Percentiles rank a stretch among this genome's conserved stretches.
Conservation (phyloP, 2,888 invertebrate genomes). For the Cephus pulcher region DNA sequence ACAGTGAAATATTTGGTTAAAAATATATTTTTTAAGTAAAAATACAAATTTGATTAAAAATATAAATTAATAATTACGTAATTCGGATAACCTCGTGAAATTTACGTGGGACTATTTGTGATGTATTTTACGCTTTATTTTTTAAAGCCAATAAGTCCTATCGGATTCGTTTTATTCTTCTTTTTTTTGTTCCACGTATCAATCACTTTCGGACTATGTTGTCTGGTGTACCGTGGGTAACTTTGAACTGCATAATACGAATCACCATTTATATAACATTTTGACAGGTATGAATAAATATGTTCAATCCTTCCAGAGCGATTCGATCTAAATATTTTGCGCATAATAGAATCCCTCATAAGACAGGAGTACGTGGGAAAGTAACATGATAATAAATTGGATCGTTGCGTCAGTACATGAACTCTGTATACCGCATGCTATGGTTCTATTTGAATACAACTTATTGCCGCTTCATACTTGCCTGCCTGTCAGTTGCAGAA, state of each 20-base stretch:
- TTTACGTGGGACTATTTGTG: not conserved
- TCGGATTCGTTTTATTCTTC: not conserved
- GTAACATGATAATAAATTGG: constrained; percentile 5
- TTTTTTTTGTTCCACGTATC: not conserved
- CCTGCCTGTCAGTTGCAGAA: not conserved
- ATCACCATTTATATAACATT: constrained; percentile 38
- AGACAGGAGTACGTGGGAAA: constrained; percentile 8
- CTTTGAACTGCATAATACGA: not conserved
- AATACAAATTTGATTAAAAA: not conserved
- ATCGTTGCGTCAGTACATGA: not conserved
- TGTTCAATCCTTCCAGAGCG: constrained; percentile 12
- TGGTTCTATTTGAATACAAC: not conserved
- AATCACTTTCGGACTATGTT: constrained; percentile 1
- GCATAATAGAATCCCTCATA: constrained; percentile 34
- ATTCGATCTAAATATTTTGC: constrained; percentile 35
- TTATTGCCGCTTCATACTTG: not conserved
- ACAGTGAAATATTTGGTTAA: not conserved
- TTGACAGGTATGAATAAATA: constrained; percentile 34
- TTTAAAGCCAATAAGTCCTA: not conserved
- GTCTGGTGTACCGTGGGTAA: not conserved
- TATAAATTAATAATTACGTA: not conserved
- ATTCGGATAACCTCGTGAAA: not conserved
- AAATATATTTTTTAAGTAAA: not conserved
- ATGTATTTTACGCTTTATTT: not conserved
- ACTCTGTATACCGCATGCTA: not conserved